These are phyloP conservation scores for Subacronicta megacephala DNA, from an alignment of 2,888 invertebrate species.

Conservation along the genomic window DNA sequence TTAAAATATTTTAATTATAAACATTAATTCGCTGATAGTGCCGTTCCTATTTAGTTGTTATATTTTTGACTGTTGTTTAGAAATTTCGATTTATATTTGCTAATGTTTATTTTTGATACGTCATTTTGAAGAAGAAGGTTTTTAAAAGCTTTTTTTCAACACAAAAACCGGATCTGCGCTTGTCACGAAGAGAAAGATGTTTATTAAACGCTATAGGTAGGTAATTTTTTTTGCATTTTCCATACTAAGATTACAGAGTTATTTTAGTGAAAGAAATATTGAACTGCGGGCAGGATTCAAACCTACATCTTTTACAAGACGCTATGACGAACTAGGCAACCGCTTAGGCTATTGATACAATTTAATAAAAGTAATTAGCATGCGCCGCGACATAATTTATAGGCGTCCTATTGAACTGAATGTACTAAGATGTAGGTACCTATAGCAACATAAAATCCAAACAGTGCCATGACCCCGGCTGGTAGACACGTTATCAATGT, in stretches of 20 bases:
- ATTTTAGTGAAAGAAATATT: too few relatives aligned
- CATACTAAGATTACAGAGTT: too few relatives aligned
- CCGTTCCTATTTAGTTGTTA: slow-evolving; percentile 29
- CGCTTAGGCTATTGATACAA: too few relatives aligned
- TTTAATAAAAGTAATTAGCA: slow-evolving; percentile 2
- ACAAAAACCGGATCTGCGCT: too few relatives aligned
- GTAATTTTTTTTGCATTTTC: too few relatives aligned
- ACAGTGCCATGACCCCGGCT: slow-evolving; percentile 75
- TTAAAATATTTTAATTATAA: slow-evolving; percentile 28
- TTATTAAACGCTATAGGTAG: too few relatives aligned
- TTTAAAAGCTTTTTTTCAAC: too few relatives aligned
- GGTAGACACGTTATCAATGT: slow-evolving; percentile 80
- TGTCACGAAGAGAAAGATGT: too few relatives aligned
- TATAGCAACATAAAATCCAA: slow-evolving; percentile 62
- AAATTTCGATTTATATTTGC: slow-evolving; percentile 8
- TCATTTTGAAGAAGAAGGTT: background rate
- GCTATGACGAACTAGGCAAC: too few relatives aligned
- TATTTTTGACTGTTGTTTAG: background rate
- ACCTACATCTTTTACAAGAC: too few relatives aligned
- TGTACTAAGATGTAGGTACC: slow-evolving; percentile 17
- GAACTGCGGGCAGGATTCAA: too few relatives aligned
- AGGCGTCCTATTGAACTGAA: slow-evolving; percentile 26
- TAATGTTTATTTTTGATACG: slow-evolving; percentile 5
- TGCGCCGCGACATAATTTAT: background rate
- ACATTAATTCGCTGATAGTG: slow-evolving; percentile 12